A percentile compares a stretch with the other conserved stretches of the same genome.
Evolutionary conservation across 2,888 invertebrate genomes (phyloP).

Genomic region (Agrochola lychnidis): DNA sequence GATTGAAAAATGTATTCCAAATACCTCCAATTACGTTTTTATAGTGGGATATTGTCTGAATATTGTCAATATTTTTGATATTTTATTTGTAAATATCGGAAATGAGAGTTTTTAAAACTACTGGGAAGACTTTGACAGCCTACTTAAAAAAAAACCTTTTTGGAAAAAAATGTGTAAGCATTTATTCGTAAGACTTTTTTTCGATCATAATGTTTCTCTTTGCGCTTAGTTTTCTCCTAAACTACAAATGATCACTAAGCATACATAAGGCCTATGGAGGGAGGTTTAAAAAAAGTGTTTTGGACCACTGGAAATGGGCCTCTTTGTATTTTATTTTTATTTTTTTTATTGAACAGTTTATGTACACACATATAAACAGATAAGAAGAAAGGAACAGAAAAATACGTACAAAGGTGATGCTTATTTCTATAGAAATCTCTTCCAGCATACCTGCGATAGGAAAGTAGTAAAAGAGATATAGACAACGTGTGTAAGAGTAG

Average conservation of each 20-base stretch:
- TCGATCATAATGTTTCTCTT: neutral
- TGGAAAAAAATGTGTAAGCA: no score
- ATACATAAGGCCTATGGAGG: neutral
- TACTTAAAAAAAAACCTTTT: neutral
- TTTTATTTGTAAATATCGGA: neutral
- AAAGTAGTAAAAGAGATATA: no score
- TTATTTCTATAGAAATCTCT: no score
- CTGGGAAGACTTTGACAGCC: neutral
- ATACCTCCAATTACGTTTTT: neutral
- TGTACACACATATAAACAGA: no score
- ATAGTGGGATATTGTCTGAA: neutral
- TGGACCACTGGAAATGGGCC: neutral
- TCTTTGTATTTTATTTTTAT: no score
- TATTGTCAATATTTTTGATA: neutral
- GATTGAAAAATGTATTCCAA: neutral
- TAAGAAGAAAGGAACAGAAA: no score
- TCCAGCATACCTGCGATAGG: no score
- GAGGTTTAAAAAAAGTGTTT: neutral
- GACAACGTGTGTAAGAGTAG: no score
- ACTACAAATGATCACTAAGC: neutral
- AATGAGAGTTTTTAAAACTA: neutral
- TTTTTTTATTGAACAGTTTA: no score
- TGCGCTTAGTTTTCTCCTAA: neutral
- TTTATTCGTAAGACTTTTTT: neutral
- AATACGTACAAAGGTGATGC: no score